These are phyloP conservation scores for Zaprionus inermis DNA, from an alignment of 1,140 invertebrate genomes.

Conservation along the genomic window DNA sequence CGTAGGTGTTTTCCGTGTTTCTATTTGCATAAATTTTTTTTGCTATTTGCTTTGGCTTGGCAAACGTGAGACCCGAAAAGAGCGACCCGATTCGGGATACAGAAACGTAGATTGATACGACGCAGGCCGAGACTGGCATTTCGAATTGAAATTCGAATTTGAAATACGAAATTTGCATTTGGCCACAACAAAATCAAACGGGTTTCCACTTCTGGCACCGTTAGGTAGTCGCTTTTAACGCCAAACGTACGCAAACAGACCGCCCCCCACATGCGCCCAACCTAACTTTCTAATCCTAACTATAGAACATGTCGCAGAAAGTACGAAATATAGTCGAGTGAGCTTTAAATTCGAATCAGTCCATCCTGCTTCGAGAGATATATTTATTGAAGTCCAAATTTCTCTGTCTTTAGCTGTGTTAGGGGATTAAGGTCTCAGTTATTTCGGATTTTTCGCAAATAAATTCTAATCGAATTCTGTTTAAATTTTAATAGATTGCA, in stretches of 20 bases:
- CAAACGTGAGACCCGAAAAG: slow-evolving; percentile 21
- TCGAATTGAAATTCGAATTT: slow-evolving; percentile 43
- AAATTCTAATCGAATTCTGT: neutral
- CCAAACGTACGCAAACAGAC: slow-evolving; percentile 31
- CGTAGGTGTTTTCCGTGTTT: slow-evolving; percentile 68
- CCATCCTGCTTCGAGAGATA: neutral
- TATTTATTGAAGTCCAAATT: no score
- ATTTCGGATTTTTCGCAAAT: neutral
- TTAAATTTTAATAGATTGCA: neutral
- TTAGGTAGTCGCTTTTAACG: slow-evolving; percentile 39
- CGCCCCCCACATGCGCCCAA: neutral
- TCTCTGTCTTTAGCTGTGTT: neutral
- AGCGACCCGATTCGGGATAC: neutral
- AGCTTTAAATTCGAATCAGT: neutral
- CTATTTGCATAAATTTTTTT: slow-evolving; percentile 64
- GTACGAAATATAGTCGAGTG: neutral
- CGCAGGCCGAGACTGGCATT: slow-evolving; percentile 11
- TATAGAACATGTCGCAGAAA: slow-evolving; percentile 5
- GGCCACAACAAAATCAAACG: slow-evolving; percentile 37
- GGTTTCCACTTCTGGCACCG: slow-evolving; percentile 17
- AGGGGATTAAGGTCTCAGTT: neutral
- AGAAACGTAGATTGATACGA: slow-evolving; percentile 21
- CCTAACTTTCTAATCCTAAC: neutral
- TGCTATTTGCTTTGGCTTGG: slow-evolving; percentile 44
- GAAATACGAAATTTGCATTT: slow-evolving; percentile 42